These are phyloP conservation scores for Daphoenositta chrysoptera DNA, from an alignment of 2,113 vertebrate species.

Conservation along the genomic window DNA sequence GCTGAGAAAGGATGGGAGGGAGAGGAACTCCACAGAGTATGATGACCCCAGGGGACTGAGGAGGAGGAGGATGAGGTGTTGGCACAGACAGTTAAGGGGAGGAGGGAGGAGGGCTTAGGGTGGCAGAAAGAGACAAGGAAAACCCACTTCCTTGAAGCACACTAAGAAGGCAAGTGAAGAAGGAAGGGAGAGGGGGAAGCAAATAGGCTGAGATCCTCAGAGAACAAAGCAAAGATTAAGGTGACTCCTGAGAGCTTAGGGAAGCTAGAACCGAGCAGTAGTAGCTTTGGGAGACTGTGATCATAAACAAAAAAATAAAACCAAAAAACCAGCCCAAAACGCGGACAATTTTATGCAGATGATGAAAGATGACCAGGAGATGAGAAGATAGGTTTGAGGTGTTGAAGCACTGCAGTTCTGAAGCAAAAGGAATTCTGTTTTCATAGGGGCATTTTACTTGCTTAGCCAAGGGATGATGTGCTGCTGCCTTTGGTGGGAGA, in stretches of 20 bases:
- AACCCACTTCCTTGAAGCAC: background rate
- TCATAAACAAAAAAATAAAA: background rate
- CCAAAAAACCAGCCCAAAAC: background rate
- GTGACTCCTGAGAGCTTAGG: background rate
- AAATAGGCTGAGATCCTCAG: background rate
- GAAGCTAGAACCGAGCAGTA: background rate
- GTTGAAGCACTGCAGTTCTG: background rate
- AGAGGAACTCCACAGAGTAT: rapidly evolving
- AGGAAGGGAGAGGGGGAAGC: background rate
- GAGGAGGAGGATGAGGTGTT: background rate
- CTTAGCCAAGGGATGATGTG: background rate
- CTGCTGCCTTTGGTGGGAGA: background rate
- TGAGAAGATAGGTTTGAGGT: background rate
- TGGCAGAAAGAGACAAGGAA: background rate
- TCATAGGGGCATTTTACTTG: background rate
- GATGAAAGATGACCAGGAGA: background rate
- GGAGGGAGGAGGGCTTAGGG: background rate
- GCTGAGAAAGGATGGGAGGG: background rate
- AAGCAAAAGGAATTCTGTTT: background rate
- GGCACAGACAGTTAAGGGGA: background rate
- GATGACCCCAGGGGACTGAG: background rate
- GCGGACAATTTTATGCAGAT: background rate
- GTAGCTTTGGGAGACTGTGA: background rate
- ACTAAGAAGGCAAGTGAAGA: background rate
- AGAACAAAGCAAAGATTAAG: background rate